phyloP scores from a whole-genome alignment of 2,797 vertebrate species.

The Takifugu ocellatus region DNA sequence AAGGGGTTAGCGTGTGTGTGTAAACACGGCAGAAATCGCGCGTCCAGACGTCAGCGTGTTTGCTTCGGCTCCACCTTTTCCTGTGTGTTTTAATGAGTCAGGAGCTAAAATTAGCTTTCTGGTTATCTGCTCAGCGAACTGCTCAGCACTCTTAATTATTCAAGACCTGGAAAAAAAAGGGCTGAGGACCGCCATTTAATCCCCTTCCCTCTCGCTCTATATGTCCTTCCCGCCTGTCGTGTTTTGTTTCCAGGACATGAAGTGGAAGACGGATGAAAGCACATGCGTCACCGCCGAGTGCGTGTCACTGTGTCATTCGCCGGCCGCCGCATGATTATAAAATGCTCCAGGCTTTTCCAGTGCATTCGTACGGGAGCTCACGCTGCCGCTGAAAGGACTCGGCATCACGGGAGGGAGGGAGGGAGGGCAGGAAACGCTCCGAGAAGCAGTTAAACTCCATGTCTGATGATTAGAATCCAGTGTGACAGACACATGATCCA shows the following conservation, averaged over 20 bases:
- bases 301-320: conserved; percentile 64
- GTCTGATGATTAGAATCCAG: conserved; percentile 10
- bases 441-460: conserved; percentile 1
- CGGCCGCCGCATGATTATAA: conserved; percentile 36
- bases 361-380: conserved; percentile 9
- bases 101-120: conserved; percentile 62
- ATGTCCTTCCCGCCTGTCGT: not conserved
- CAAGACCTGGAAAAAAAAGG: conserved; percentile 65
- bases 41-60: conserved; percentile 18
- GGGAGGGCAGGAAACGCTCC: not conserved
- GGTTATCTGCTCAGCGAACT: conserved; percentile 65
- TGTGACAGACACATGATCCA: not conserved
- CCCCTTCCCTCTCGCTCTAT: not conserved
- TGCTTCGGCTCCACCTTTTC: conserved; percentile 26
- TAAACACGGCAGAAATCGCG: not conserved
- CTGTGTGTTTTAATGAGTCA: conserved; percentile 52
- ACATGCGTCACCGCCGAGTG: conserved; percentile 54
- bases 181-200: conserved; percentile 49
- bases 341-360: conserved; percentile 44
- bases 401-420: conserved; percentile 41
- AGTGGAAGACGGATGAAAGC: conserved; percentile 42
- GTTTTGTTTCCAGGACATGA: conserved; percentile 46
- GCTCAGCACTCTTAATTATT: conserved; percentile 73
- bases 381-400: conserved; percentile 35
- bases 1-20: conserved; percentile 10